Conservation (phyloP, 2,113 vertebrate genomes). For the Percina caprodes region DNA sequence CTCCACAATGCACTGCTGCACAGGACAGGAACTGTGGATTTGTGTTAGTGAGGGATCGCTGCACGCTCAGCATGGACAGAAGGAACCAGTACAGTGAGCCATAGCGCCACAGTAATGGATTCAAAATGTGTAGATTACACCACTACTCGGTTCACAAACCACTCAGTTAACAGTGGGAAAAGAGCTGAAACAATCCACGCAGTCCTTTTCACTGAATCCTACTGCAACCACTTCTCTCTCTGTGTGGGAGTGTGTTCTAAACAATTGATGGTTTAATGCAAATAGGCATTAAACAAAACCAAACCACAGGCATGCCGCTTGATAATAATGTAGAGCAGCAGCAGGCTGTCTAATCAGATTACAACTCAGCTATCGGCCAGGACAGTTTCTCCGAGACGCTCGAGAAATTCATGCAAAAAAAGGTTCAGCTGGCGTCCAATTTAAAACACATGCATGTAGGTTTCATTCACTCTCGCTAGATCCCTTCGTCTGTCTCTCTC, state of each 20-base stretch:
- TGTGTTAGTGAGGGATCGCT: background rate
- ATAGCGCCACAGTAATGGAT: background rate
- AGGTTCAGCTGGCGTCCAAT: slow-evolving; percentile 18
- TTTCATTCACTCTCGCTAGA: background rate
- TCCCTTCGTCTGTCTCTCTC: slow-evolving; percentile 17
- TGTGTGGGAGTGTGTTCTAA: background rate
- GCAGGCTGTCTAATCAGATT: slow-evolving; percentile 27
- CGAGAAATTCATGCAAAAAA: background rate
- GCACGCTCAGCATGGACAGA: background rate
- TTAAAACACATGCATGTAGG: slow-evolving; percentile 32
- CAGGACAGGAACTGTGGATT: background rate
- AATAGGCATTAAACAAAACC: background rate
- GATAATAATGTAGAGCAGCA: slow-evolving; percentile 5
- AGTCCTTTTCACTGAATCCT: background rate
- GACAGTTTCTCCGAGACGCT: background rate
- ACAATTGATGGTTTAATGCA: slow-evolving; percentile 4
- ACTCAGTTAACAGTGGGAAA: background rate
- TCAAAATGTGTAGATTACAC: background rate
- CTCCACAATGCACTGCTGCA: background rate
- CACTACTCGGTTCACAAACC: background rate
- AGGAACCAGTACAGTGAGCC: no score
- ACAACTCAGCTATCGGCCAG: background rate
- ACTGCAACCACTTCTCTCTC: background rate
- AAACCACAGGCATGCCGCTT: background rate
- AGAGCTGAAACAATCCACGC: background rate